Conservation (phyloP, 2,888 invertebrate genomes). For the Artemia sinica region DNA sequence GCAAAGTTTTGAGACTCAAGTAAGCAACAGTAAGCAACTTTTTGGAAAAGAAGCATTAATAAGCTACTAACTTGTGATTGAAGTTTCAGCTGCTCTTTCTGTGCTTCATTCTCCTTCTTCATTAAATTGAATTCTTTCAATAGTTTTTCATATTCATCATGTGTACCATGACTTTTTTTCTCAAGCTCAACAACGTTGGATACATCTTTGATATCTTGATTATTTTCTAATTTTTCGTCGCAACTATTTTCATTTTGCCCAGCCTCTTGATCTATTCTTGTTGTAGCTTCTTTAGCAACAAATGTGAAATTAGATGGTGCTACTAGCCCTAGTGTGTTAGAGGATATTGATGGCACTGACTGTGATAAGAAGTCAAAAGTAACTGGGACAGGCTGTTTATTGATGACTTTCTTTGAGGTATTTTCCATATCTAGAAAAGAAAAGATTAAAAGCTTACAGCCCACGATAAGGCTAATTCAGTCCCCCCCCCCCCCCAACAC, state of each 20-base stretch:
- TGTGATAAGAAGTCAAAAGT: constrained; percentile 12
- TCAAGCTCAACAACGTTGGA: background rate
- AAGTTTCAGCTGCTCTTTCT: background rate
- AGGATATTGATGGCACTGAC: background rate
- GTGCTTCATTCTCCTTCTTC: background rate
- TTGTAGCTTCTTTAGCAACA: background rate
- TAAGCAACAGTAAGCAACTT: background rate
- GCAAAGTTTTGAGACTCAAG: too few species aligned
- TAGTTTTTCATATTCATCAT: background rate
- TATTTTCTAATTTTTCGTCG: background rate
- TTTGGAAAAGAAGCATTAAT: background rate
- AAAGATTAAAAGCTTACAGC: background rate
- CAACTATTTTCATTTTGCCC: background rate
- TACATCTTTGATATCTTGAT: background rate
- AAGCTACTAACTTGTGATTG: background rate
- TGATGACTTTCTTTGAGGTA: background rate
- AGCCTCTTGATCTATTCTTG: background rate
- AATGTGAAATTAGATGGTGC: background rate
- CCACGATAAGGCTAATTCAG: too few species aligned
- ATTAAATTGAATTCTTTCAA: background rate
- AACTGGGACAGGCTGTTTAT: background rate
- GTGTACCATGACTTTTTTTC: background rate
- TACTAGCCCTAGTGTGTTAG: background rate
- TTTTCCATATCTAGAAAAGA: background rate
- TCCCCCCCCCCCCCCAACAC: too few species aligned